Base-by-base conservation (phyloP, 2,888 invertebrate species). In the Blastobasis adustella region DNA sequence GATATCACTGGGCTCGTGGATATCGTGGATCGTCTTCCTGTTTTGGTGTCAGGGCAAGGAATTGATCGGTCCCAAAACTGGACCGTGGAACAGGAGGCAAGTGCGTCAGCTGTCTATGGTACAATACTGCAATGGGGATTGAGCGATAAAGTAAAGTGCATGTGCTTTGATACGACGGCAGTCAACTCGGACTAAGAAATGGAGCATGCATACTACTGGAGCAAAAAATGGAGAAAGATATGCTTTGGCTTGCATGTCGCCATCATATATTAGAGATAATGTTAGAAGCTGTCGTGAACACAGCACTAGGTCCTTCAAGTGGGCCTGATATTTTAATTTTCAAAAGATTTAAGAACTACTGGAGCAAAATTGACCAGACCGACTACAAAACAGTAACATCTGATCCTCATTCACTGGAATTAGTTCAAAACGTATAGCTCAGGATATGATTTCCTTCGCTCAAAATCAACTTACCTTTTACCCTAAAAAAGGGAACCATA, bases 181-280 rank as follows among this genome's bases (percentile, higher is more conserved):
- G 47, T 50, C 6, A 58, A 56, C 23, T 55, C 58, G n/a, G 55
- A 1, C 49, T 52, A 49, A 55, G 54, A 47, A 43, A n/a, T 49
- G 58, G 57, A 4, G 54, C 45, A 9, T 56, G 56, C 47, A 43
- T 51, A 44, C 43, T 59, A 4, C 49, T 59, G 36, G 57, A 57
- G 41, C 51, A 45, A 37, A 59, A 59, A 48, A 54, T 56, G 49
- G 43, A 56, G 43, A 56, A 55, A 41, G 42, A 55, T 56, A 41
- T 53, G 9, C 49, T 56, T 47, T 57, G 56, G 54, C 43, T 58
- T 7, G 58, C 57, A 36, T 59, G 57, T 49, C 56, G 56, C 45
- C 58, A 58, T 42, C 58, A 58, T 43, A 54, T 58, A n/a, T 50
- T 58, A 51, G 58, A 56, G 50, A 54, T 54, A 23, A 47, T 54